Percentiles rank a stretch among this genome's conserved stretches.
Evolutionary conservation across 2,888 invertebrate genomes (phyloP).

Genomic region (Bruchidius siliquastri): DNA sequence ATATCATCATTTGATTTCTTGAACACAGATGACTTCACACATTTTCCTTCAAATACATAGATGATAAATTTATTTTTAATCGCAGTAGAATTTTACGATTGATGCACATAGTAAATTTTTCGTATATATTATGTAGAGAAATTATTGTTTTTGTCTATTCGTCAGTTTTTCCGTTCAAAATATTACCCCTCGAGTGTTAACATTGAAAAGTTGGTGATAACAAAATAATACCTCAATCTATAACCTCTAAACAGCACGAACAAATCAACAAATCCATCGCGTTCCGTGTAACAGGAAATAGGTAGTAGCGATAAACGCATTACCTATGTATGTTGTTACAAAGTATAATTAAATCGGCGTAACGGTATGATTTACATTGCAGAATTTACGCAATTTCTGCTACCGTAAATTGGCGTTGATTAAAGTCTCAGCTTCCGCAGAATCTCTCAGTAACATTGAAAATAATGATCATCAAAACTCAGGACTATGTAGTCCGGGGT

Average conservation of each 20-base stretch:
- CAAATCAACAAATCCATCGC: background rate
- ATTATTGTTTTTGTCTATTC: too few relatives aligned
- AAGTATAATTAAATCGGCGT: background rate
- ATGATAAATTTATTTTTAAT: too few relatives aligned
- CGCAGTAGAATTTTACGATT: too few relatives aligned
- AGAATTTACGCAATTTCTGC: background rate
- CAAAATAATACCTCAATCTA: background rate
- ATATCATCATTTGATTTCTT: too few relatives aligned
- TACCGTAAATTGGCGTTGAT: background rate
- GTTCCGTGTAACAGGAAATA: background rate
- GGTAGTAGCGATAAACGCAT: background rate
- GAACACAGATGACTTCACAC: too few relatives aligned
- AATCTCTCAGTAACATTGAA: background rate
- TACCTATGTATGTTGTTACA: background rate
- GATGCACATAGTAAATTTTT: too few relatives aligned
- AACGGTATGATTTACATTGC: background rate
- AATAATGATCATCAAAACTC: background rate
- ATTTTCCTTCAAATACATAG: too few relatives aligned
- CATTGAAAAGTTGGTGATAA: background rate
- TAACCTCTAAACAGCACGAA: background rate
- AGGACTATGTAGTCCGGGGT: too few relatives aligned
- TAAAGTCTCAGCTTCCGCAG: background rate
- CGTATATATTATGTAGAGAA: too few relatives aligned
- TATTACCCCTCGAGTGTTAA: too few relatives aligned
- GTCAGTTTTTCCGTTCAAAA: too few relatives aligned